Conservation (phyloP, 2,797 vertebrate genomes). For the Syncerus caffer region DNA sequence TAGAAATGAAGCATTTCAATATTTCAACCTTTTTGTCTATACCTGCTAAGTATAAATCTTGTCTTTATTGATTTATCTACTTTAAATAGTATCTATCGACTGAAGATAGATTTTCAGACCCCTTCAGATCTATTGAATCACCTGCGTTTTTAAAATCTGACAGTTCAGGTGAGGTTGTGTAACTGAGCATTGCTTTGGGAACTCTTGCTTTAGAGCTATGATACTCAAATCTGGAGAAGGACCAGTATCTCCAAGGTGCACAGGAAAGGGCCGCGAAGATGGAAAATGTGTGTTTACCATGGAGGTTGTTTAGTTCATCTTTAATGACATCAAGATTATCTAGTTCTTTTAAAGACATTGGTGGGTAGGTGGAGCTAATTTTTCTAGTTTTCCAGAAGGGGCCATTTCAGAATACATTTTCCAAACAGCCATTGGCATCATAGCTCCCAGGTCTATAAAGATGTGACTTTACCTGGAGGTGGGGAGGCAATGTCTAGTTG, state of each 20-base stretch:
- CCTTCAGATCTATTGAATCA: not conserved
- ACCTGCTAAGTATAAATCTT: not conserved
- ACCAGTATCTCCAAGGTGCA: not conserved
- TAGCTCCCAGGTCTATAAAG: not conserved
- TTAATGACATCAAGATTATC: not conserved
- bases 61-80: not conserved
- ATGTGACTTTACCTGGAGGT: not conserved
- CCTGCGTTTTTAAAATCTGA: not conserved
- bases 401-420: not conserved
- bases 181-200: not conserved
- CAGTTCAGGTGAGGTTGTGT: not conserved
- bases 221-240: not conserved
- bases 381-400: not conserved
- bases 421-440: not conserved
- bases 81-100: not conserved
- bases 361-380: not conserved
- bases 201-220: not conserved
- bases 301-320: not conserved
- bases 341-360: not conserved
- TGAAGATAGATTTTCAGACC: not conserved
- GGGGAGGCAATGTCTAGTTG: rapidly evolving
- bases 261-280: not conserved
- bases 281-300: not conserved
- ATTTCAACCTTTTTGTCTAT: not conserved
- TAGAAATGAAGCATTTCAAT: not conserved